Evolutionary conservation across 2,113 vertebrate species (phyloP).

Genomic region (Mustela lutreola): DNA sequence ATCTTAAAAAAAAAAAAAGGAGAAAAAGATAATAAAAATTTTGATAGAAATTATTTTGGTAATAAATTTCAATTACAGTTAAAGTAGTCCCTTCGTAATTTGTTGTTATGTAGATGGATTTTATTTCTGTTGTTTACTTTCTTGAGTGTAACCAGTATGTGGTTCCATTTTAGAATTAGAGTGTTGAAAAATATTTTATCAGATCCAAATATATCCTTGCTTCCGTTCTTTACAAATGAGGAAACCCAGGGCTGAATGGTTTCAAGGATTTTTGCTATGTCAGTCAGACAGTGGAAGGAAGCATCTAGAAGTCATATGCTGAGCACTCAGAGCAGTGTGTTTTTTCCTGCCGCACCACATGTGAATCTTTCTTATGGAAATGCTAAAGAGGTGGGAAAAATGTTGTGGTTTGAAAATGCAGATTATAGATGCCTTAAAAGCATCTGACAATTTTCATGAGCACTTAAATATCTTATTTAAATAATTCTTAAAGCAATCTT

Average conservation of each 20-base stretch:
- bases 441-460: not conserved
- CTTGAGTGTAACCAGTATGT: not conserved
- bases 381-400: not conserved
- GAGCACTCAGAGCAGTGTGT: not conserved
- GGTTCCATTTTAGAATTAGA: not conserved
- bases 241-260: not conserved
- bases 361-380: not conserved
- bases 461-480: not conserved
- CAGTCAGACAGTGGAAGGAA: not conserved
- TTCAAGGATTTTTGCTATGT: not conserved
- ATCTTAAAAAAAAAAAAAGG: too few relatives aligned
- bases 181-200: not conserved
- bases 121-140: conserved; percentile 12
- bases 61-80: not conserved
- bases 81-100: not conserved
- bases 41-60: not conserved
- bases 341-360: not conserved
- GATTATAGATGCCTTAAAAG: not conserved
- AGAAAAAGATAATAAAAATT: not conserved
- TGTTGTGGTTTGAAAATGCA: not conserved
- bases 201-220: not conserved
- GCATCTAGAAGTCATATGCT: not conserved
- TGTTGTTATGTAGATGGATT: not conserved
- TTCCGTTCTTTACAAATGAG: not conserved
- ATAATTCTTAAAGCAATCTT: not conserved